Conservation (phyloP, 2,888 invertebrate species). For the Phytoseiulus persimilis region DNA sequence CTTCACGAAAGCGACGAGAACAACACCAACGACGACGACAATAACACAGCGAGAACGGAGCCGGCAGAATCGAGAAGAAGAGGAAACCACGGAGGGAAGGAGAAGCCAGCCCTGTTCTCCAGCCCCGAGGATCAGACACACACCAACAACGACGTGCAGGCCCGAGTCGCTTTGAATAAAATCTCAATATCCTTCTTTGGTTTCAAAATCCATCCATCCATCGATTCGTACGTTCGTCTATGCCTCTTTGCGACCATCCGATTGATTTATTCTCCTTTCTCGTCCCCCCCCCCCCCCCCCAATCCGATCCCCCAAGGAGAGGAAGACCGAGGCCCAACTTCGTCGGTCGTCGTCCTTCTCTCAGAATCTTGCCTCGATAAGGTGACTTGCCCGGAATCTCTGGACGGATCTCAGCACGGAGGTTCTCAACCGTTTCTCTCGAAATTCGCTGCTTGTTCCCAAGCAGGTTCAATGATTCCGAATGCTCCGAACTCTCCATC, state of each 20-base stretch:
- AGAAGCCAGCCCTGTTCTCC: neutral
- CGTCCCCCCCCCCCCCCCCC: neutral
- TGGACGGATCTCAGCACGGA: no score
- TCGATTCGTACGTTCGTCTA: neutral
- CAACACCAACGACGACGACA: neutral
- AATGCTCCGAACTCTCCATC: no score
- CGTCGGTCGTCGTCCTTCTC: no score
- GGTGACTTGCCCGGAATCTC: no score
- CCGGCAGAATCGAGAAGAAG: no score
- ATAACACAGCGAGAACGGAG: neutral
- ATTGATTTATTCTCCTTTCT: constrained; percentile 23
- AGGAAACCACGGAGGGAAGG: neutral
- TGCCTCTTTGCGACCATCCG: neutral
- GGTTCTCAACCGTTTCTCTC: no score
- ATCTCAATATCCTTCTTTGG: constrained; percentile 31
- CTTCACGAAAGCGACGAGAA: neutral
- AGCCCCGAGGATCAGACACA: neutral
- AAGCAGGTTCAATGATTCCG: no score
- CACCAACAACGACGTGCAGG: neutral
- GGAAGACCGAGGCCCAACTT: no score
- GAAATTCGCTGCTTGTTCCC: no score
- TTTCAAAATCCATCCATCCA: constrained; percentile 5
- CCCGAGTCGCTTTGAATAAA: constrained; percentile 17
- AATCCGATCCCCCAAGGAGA: no score
- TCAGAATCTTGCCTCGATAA: no score